A percentile compares a stretch with the other conserved stretches of the same genome.
Evolutionary conservation across 2,888 invertebrate species (phyloP).

Genomic region (Enoplolaimus lenunculus): DNA sequence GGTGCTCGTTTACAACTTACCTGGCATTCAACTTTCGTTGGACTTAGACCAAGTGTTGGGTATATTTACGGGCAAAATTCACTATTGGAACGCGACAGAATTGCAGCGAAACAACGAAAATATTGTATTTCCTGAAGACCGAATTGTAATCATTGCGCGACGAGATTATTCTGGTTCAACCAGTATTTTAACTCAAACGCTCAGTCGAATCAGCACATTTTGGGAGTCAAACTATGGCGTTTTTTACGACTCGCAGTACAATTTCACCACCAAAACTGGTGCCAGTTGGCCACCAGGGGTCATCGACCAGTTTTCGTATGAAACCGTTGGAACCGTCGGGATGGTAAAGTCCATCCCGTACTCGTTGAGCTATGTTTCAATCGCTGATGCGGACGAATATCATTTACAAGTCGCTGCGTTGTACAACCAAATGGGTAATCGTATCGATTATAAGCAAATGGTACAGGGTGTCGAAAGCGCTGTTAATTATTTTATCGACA

Average conservation of each 20-base stretch:
- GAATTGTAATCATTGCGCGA: background rate
- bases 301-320: background rate
- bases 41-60: background rate
- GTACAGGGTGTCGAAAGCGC: background rate
- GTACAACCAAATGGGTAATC: background rate
- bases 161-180: background rate
- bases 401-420: background rate
- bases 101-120: background rate
- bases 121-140: background rate
- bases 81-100: background rate
- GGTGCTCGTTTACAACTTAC: conserved; percentile 4
- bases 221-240: background rate
- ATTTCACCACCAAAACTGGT: background rate
- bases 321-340: background rate
- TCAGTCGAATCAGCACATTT: background rate
- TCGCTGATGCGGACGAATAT: background rate
- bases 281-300: background rate
- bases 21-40: background rate
- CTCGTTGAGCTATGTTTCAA: conserved; percentile 1
- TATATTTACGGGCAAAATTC: conserved; percentile 4
- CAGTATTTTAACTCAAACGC: background rate
- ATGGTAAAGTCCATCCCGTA: background rate
- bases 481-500: background rate
- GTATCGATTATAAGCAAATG: background rate
- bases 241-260: background rate